Evolutionary conservation across 2,113 vertebrate species (phyloP), one percentile per base, ranked within the genome.

Genomic region (Drymodes brunneopygia): DNA sequence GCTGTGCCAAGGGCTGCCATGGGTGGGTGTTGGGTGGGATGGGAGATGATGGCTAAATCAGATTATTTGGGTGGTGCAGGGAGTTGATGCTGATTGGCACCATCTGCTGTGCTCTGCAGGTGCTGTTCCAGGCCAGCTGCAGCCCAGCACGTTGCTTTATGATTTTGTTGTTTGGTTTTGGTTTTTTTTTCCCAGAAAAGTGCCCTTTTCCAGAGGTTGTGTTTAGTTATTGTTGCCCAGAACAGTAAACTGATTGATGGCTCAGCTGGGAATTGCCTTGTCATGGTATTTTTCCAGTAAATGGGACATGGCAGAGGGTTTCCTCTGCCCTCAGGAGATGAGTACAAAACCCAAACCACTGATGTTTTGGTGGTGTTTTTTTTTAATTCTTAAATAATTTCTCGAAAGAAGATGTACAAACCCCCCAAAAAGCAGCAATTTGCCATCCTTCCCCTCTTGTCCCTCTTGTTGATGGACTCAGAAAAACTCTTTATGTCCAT

Each of bases 61-160:
- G 35, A 16, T 87, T 10, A 21, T 7, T 7, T 1, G 11, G 44
- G 29, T 23, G 31, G 3, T 54, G 24, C 36, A 45, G 38, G 5
- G 72, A 33, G 28, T 2, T 22, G 54, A 1, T 66, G 66, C 48
- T 21, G 36, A 5, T 8, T 53, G 48, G 53, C 71, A 71, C 53
- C 61, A 19, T 27, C 75, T 80, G 47, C 62, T 12, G n/a, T 17
- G 8, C 35, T 21, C 5, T 8, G 18, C 4, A 1, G 61, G 33
- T 35, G 6, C 40, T 83, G 58, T 18, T 31, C 8, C 35, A 36
- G 13, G 3, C 51, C 62, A 16, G 24, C 47, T 53, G 35, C 36
- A 70, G 44, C 69, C 29, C 25, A 6, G 33, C 15, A 12, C 1
- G 1, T 5, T n/a, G 31, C 1, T 1, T n/a, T 31, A 20, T 66